A percentile compares a stretch with the other conserved stretches of the same genome.
Conservation (phyloP, 1,140 invertebrate species). For the Ooceraea biroi region DNA sequence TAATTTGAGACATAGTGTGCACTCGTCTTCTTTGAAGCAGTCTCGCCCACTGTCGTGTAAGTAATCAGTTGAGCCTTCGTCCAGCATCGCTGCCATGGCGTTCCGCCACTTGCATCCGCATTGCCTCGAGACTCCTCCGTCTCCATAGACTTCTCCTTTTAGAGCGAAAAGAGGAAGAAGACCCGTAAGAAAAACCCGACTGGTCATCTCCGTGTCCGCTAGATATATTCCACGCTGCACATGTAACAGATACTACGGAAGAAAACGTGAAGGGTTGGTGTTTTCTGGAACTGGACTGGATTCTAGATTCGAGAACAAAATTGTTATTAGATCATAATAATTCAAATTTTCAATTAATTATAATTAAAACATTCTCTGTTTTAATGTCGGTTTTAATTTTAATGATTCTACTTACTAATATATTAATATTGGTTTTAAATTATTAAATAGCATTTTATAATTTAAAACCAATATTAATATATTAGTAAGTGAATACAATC, state of each 20-base stretch:
- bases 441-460: too few relatives aligned
- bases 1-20: slow-evolving; percentile 78
- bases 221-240: neutral
- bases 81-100: slow-evolving; percentile 47
- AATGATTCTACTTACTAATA: too few relatives aligned
- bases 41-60: slow-evolving; percentile 78
- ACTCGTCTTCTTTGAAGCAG: slow-evolving; percentile 79
- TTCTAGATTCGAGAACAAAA: neutral
- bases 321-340: neutral
- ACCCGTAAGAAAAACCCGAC: neutral
- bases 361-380: too few relatives aligned
- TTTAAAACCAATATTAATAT: neutral
- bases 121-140: slow-evolving; percentile 15
- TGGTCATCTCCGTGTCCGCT: neutral
- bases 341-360: neutral
- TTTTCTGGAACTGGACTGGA: neutral
- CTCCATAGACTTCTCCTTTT: slow-evolving; percentile 5
- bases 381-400: too few relatives aligned
- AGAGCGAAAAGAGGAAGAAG: slow-evolving; percentile 32
- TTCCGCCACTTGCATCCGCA: slow-evolving; percentile 61
- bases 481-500: neutral
- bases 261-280: too few relatives aligned
- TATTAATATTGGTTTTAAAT: too few relatives aligned
- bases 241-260: neutral
- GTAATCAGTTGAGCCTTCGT: slow-evolving; percentile 80